Conservation (phyloP, 2,113 vertebrate genomes). For the Scatophagus argus region DNA sequence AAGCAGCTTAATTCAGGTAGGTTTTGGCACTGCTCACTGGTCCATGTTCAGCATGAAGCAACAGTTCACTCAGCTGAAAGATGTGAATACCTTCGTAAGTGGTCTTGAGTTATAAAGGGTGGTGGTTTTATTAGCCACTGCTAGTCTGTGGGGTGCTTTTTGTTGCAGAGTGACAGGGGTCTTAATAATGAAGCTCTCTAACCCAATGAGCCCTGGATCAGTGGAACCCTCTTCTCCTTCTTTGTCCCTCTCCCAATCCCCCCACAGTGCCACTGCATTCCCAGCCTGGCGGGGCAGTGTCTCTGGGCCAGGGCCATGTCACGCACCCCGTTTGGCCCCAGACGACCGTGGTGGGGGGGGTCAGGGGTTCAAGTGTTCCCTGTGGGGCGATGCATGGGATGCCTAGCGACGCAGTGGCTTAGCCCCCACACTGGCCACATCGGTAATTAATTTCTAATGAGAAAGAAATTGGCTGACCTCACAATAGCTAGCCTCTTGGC, state of each 20-base stretch:
- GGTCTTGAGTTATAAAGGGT: slow-evolving; percentile 45
- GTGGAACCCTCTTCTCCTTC: slow-evolving; percentile 65
- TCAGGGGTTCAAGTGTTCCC: slow-evolving; percentile 80
- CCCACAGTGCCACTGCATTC: slow-evolving; percentile 77
- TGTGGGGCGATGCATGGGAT: slow-evolving; percentile 57
- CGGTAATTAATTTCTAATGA: slow-evolving; percentile 72
- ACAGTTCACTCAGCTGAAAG: slow-evolving; percentile 44
- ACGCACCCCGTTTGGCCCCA: slow-evolving; percentile 71
- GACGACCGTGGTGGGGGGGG: slow-evolving; percentile 54
- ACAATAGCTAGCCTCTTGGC: slow-evolving; percentile 34
- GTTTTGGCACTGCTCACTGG: slow-evolving; percentile 33
- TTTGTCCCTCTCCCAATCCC: slow-evolving; percentile 66
- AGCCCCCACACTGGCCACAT: slow-evolving; percentile 39
- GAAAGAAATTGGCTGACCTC: slow-evolving; percentile 53
- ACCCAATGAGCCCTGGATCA: slow-evolving; percentile 70
- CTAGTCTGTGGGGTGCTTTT: slow-evolving; percentile 68
- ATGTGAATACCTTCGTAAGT: slow-evolving; percentile 37
- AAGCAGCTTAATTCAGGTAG: slow-evolving; percentile 64
- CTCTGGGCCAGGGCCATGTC: slow-evolving; percentile 73
- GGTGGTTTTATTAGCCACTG: slow-evolving; percentile 71
- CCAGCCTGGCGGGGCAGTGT: slow-evolving; percentile 79
- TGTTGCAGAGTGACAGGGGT: slow-evolving; percentile 71
- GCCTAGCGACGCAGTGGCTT: slow-evolving; percentile 41
- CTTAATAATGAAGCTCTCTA: slow-evolving; percentile 75
- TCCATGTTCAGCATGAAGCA: slow-evolving; percentile 26